These are phyloP conservation scores for Neomonachus schauinslandi DNA, from an alignment of 2,113 vertebrate genomes.

Conservation along the genomic window DNA sequence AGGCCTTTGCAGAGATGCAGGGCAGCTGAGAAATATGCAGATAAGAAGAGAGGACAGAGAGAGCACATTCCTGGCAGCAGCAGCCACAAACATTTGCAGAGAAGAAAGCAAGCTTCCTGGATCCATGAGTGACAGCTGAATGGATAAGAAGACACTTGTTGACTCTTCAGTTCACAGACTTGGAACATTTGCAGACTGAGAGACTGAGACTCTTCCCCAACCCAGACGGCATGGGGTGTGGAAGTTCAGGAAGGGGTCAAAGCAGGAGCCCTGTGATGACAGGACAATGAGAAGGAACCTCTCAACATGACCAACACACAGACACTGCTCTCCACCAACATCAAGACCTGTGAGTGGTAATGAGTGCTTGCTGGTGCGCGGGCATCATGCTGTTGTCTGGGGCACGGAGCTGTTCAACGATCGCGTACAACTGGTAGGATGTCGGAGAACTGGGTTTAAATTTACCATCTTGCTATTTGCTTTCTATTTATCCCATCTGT, in stretches of 20 bases:
- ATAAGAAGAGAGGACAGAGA: not conserved
- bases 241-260: not conserved
- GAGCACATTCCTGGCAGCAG: fast-evolving
- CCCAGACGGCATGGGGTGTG: not conserved
- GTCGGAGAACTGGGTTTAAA: fast-evolving
- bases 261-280: not conserved
- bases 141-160: fast-evolving
- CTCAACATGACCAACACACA: fast-evolving
- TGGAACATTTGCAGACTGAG: fast-evolving
- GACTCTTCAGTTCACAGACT: not conserved
- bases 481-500: not conserved
- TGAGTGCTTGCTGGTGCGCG: fast-evolving
- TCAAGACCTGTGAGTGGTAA: fast-evolving
- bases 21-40: not conserved
- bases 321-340: fast-evolving
- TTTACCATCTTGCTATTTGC: not conserved
- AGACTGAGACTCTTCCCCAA: not conserved
- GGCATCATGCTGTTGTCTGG: not conserved
- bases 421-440: not conserved
- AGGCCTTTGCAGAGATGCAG: not conserved
- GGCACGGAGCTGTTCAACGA: not conserved
- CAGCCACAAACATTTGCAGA: not conserved
- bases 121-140: not conserved
- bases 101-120: not conserved
- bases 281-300: not conserved